Conservation (phyloP, 2,888 invertebrate genomes). For the Strigamia transsilvanica region DNA sequence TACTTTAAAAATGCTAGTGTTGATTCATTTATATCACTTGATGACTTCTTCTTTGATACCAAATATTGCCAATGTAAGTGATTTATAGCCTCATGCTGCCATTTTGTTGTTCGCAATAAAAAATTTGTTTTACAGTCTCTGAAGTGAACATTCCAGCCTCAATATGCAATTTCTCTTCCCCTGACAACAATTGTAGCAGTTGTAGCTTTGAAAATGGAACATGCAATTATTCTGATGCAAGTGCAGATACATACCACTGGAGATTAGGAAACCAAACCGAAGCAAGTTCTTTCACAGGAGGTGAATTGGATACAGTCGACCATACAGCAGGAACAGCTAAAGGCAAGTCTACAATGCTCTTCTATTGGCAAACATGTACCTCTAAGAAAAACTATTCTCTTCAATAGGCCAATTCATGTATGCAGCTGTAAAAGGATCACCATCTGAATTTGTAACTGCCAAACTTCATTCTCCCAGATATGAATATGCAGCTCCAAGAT, state of each 20-base stretch:
- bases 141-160: background rate
- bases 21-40: background rate
- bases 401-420: constrained; percentile 18
- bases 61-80: background rate
- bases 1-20: background rate
- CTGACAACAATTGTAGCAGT: background rate
- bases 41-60: constrained; percentile 9
- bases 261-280: background rate
- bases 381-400: background rate
- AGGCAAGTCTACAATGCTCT: background rate
- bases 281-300: background rate
- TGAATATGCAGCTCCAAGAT: background rate
- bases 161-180: background rate
- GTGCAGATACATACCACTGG: background rate
- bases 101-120: background rate
- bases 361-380: background rate
- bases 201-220: constrained; percentile 14
- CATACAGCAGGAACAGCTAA: background rate
- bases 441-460: background rate
- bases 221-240: background rate
- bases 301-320: background rate
- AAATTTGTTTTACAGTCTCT: background rate
- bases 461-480: background rate
- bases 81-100: background rate
- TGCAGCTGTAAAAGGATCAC: background rate